Base-by-base conservation (phyloP, 2,113 vertebrate species). In the Sminthopsis crassicaudata region DNA sequence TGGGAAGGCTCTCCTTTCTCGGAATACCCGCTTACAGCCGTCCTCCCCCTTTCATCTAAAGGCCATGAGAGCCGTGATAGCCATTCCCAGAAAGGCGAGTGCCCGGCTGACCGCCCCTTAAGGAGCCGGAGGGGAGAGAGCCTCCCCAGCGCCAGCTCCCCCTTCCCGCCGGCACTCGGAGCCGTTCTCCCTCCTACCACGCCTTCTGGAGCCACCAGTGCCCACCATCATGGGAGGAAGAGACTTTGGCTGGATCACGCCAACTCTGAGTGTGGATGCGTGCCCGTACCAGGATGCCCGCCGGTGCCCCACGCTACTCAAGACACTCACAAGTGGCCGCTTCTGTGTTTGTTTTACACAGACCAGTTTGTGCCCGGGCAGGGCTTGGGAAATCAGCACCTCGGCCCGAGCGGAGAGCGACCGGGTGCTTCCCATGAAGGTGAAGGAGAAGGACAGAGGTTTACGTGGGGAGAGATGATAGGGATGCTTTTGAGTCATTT, bases 401-500 rank as follows among this genome's bases (percentile, higher is more conserved):
- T 96, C 42, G 97, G 96, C 89, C 96, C 6, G 25, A 93, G 94
- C 0, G 91, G 91, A 48, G 96, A 95, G 91, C 26, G 91, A 90
- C 51, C 97, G 51, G 96, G 93, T 6, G 9, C 50, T 51, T 51
- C 8, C 50, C 50, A 93, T 97, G 91, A 96, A 98, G 97, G 97
- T 96, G 92, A 84, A 96, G 0, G 53, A 46, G 96, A 52, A 92
- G 2, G 11, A 96, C n/a, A 91, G 97, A 54, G 88, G 91, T 91
- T 84, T 84, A 89, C 26, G 90, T 88, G 55, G 91, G 54, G 84
- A 48, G 2, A 94, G 96, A 95, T 93, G 95, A 92, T 54, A 96
- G 6, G 8, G 50, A 51, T 93, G 95, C 97, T 97, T 97, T 91
- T 60, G 0, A 2, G 94, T 96, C 97, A 98, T 97, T 91, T 97